Evolutionary conservation across 1,140 invertebrate genomes (phyloP).

Genomic region (Drosophila oshimai): DNA sequence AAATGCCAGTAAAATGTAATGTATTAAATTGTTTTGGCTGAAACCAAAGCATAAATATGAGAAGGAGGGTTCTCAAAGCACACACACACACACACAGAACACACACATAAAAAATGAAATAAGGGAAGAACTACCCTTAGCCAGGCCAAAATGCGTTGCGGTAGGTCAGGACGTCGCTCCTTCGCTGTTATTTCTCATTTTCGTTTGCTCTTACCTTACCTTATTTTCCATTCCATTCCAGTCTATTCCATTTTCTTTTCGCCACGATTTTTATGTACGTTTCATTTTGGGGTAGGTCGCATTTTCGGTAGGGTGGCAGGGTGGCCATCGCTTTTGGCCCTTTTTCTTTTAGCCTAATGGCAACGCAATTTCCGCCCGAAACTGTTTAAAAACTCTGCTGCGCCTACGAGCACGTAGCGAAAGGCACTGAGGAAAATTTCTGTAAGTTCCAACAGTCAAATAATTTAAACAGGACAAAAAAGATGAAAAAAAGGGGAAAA

Average conservation of each 20-base stretch:
- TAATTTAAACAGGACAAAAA: too few species aligned
- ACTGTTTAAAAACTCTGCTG: constrained; percentile 40
- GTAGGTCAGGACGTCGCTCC: constrained; percentile 52
- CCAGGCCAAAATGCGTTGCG: constrained; percentile 66
- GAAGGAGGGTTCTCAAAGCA: constrained; percentile 3
- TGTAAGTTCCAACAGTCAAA: too few species aligned
- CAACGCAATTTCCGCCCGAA: constrained; percentile 69
- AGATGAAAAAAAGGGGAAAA: too few species aligned
- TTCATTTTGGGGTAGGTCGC: constrained; percentile 62
- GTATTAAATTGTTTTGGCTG: constrained; percentile 75
- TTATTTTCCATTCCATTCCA: too few species aligned
- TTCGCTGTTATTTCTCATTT: constrained; percentile 36
- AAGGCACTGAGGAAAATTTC: constrained; percentile 8
- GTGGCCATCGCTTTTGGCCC: constrained; percentile 17
- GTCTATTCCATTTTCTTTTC: constrained; percentile 48
- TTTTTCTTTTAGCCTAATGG: constrained; percentile 47
- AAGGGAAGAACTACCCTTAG: constrained; percentile 62
- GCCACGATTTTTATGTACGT: constrained; percentile 20
- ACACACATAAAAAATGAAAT: not conserved
- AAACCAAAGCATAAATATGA: constrained; percentile 37
- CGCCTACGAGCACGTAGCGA: constrained; percentile 41
- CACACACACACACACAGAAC: not conserved
- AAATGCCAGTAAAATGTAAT: constrained; percentile 70
- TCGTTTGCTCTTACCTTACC: constrained; percentile 30
- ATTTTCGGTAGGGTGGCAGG: too few species aligned